phyloP scores from a whole-genome alignment of 2,888 invertebrate genomes.

The Habrosyne pyritoides region DNA sequence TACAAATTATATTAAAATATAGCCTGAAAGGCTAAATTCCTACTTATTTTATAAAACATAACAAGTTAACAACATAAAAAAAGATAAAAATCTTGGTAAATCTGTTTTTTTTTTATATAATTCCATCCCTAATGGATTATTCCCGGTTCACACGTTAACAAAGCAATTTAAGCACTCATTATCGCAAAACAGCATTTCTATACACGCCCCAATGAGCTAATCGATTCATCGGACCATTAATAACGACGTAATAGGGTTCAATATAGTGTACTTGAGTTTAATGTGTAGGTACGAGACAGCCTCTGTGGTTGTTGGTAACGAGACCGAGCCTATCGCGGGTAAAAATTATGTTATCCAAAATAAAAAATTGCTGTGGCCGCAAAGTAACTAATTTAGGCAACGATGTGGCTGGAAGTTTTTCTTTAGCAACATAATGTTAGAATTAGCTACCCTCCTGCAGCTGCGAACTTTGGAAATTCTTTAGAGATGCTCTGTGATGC shows the following conservation, averaged over 20 bases:
- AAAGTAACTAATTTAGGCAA: neutral
- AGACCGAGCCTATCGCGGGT: conserved; percentile 17
- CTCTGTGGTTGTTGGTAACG: conserved; percentile 13
- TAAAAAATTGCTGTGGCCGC: neutral
- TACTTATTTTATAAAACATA: no score
- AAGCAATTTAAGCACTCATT: neutral
- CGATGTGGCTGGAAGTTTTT: no score
- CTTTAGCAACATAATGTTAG: no score
- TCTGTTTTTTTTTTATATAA: no score
- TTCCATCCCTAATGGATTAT: neutral
- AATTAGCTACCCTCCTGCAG: no score
- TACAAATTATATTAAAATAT: no score
- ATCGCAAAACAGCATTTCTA: no score
- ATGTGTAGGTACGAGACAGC: conserved; percentile 12
- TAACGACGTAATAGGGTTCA: conserved; percentile 6
- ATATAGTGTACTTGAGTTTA: conserved; percentile 7
- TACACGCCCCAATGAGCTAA: neutral
- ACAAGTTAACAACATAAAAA: no score
- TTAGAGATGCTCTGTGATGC: no score
- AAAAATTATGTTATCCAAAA: conserved; percentile 21
- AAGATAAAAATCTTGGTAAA: no score
- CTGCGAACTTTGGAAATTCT: no score
- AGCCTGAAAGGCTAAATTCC: no score
- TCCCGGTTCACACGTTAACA: neutral
- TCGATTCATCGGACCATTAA: neutral